A percentile compares a stretch with the other conserved stretches of the same genome.
phyloP scores from a whole-genome alignment of 2,113 vertebrate genomes.

The Pipra filicauda region DNA sequence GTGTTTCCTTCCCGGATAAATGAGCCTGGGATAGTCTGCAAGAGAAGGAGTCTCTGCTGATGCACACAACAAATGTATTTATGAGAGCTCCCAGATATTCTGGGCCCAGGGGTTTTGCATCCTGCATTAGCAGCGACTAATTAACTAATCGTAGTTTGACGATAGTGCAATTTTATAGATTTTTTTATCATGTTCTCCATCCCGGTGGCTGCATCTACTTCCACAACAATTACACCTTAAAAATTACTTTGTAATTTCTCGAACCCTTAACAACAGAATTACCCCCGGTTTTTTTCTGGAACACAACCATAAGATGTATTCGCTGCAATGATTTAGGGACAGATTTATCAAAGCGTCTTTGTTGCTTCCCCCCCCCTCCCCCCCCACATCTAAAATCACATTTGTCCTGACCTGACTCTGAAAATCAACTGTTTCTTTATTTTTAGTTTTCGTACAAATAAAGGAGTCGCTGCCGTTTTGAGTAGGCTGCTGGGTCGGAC shows the following conservation, averaged over 20 bases:
- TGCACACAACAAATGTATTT: background rate
- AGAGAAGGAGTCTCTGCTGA: background rate
- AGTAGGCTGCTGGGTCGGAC: background rate
- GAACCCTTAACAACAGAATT: background rate
- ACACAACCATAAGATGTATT: background rate
- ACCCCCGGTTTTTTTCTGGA: rapidly evolving
- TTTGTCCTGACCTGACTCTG: background rate
- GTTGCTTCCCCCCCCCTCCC: rapidly evolving
- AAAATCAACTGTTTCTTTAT: background rate
- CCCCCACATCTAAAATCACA: rapidly evolving
- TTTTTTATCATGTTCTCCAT: background rate
- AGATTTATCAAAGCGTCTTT: background rate
- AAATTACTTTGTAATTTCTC: background rate
- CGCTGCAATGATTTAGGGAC: background rate
- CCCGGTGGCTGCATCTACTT: background rate
- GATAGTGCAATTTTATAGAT: background rate
- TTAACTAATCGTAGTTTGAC: background rate
- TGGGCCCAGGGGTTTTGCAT: background rate
- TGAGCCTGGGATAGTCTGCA: background rate
- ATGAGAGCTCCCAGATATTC: background rate
- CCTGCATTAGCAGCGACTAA: background rate
- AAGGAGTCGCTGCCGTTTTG: background rate
- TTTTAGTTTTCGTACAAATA: background rate
- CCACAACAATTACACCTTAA: background rate
- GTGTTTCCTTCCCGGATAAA: background rate